A percentile compares a stretch with the other conserved stretches of the same genome.
Conservation (phyloP, 2,888 invertebrate species). For the Cerastoderma edule region DNA sequence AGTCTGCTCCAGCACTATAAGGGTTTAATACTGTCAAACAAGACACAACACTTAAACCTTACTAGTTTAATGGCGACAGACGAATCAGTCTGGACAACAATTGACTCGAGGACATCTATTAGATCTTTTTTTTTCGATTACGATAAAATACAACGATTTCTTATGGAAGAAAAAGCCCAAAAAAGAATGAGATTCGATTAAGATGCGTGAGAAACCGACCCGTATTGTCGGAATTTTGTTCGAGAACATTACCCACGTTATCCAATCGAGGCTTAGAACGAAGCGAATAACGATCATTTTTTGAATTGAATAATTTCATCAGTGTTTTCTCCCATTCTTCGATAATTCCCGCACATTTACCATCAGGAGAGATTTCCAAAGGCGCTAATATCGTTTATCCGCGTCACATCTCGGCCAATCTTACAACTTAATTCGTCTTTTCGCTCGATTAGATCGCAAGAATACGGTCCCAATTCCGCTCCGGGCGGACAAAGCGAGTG, state of each 20-base stretch:
- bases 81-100: too few relatives aligned
- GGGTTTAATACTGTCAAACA: too few relatives aligned
- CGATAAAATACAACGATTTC: too few relatives aligned
- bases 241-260: slow-evolving; percentile 14
- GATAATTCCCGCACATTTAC: slow-evolving; percentile 56
- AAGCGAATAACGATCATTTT: slow-evolving; percentile 20
- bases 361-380: slow-evolving; percentile 29
- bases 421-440: slow-evolving; percentile 58
- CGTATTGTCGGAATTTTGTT: slow-evolving; percentile 20
- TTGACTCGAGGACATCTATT: too few relatives aligned
- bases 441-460: slow-evolving; percentile 52
- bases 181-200: slow-evolving; percentile 18
- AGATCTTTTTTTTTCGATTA: too few relatives aligned
- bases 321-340: slow-evolving; percentile 38
- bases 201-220: slow-evolving; percentile 38
- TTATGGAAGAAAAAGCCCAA: too few relatives aligned
- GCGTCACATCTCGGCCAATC: slow-evolving; percentile 33
- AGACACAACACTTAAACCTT: too few relatives aligned
- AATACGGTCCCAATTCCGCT: slow-evolving; percentile 42
- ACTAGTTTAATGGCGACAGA: too few relatives aligned
- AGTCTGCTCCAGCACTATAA: too few relatives aligned
- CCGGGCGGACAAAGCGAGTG: slow-evolving; percentile 37
- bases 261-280: slow-evolving; percentile 13
- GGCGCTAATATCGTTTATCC: slow-evolving; percentile 27
- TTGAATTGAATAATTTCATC: slow-evolving; percentile 58